Evolutionary conservation across 2,888 invertebrate genomes (phyloP), one percentile per base, ranked within the genome.

Genomic region (Omphaloscelis lunosa): DNA sequence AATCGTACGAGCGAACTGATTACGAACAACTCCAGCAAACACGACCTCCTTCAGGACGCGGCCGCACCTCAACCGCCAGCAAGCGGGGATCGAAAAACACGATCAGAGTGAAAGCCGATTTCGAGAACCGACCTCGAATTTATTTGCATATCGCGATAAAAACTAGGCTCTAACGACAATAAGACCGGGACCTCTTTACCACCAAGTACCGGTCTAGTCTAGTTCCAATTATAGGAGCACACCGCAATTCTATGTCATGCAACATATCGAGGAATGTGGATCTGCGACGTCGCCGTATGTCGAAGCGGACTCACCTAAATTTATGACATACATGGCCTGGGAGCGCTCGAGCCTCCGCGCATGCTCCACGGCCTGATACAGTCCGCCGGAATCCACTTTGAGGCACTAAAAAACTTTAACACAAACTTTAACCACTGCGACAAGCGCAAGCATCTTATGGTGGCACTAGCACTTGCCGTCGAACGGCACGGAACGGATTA

Each of bases 251-350:
- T 88, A 89, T 89, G 89, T 84, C 86, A 88, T 89, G 88, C 89
- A 89, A 89, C 87, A 90, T 83, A 87, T 89, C 89, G 88, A 88
- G 91, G 92, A 93, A 94, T 94, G 93, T 94, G 88, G 93, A 93
- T 90, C 93, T 89, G 86, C 89, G 89, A 88, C 89, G 88, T 86
- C 83, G 90, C 75, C 85, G 91, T 92, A 90, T 91, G 90, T 90
- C 90, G 87, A 92, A 92, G 93, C 94, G 94, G 94, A 95, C 97
- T 96, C 95, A 97, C 97, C 97, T 95, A 97, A 95, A 96, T 97
- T 97, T 89, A 97, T 96, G 96, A 96, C 97, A 96, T 96, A 97
- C 97, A 97, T 97, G 93, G 96, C 96, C 95, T 95, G 96, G 93
- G 96, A 96, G 95, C 96, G 96, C 94, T 96, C 95, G 94, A 96